A percentile compares a stretch with the other conserved stretches of the same genome.
Conservation (phyloP, 2,888 invertebrate species). For the Drosophila mercatorum region DNA sequence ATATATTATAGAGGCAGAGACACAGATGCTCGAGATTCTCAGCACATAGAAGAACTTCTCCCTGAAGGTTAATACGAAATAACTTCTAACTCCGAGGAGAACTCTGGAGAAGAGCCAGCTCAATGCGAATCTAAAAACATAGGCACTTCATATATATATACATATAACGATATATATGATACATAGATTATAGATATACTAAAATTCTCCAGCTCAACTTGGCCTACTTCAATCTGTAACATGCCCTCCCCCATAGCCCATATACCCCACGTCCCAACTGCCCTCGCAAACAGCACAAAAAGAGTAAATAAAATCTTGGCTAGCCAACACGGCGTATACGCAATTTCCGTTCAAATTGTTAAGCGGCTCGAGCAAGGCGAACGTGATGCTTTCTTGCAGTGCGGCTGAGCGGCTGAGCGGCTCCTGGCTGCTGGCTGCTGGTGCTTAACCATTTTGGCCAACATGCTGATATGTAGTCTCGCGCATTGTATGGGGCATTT, state of each 20-base stretch:
- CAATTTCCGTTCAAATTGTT: conserved; percentile 25
- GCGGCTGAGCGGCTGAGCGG: conserved; percentile 2
- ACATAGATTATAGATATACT: too few species aligned
- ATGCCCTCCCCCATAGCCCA: not conserved
- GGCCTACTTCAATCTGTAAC: not conserved
- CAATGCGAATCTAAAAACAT: too few species aligned
- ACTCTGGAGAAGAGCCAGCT: too few species aligned
- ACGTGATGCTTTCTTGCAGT: conserved; percentile 39
- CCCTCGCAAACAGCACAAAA: conserved; percentile 2
- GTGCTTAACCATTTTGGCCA: conserved; percentile 21
- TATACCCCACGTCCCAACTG: conserved; percentile 4
- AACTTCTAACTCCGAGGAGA: too few species aligned
- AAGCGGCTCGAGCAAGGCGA: conserved; percentile 8
- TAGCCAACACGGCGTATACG: conserved; percentile 38
- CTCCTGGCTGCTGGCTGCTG: conserved; percentile 3
- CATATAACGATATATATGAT: too few species aligned
- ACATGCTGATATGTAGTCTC: conserved; percentile 23
- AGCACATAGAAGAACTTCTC: too few species aligned
- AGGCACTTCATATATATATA: too few species aligned
- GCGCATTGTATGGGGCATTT: conserved; percentile 33
- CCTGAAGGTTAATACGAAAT: too few species aligned
- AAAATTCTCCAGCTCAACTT: too few species aligned
- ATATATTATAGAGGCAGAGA: too few species aligned
- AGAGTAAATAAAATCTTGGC: conserved; percentile 2
- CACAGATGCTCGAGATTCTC: too few species aligned